These are phyloP conservation scores for Eretmochelys imbricata DNA, from an alignment of 2,113 vertebrate species.

Conservation along the genomic window DNA sequence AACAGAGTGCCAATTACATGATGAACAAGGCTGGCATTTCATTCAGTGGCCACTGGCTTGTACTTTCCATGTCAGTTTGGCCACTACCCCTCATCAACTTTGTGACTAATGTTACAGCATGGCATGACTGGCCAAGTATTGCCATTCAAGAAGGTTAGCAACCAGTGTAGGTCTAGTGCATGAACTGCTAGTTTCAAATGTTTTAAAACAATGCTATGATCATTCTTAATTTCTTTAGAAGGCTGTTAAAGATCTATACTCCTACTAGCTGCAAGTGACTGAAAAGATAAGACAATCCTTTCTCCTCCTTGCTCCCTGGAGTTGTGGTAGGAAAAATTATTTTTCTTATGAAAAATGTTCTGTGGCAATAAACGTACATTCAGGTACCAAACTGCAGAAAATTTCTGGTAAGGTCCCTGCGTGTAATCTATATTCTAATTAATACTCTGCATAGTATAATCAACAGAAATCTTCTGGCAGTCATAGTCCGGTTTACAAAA, in stretches of 20 bases:
- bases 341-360: constrained; percentile 39
- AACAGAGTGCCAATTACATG: background rate
- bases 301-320: constrained; percentile 8
- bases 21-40: background rate
- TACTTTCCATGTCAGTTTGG: background rate
- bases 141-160: background rate
- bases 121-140: background rate
- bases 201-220: background rate
- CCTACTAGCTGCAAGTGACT: background rate
- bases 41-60: background rate
- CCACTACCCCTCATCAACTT: background rate
- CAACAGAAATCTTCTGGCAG: constrained; percentile 70
- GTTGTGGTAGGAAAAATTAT: background rate
- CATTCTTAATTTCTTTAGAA: background rate
- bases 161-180: background rate
- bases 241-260: background rate
- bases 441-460: constrained; percentile 59
- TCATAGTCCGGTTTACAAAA: constrained; percentile 31
- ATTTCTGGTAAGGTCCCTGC: constrained; percentile 36
- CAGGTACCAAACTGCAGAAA: constrained; percentile 57
- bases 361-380: constrained; percentile 30
- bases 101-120: background rate
- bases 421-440: constrained; percentile 68
- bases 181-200: rapidly evolving
- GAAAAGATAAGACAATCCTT: background rate